A percentile compares a stretch with the other conserved stretches of the same genome.
phyloP scores from a whole-genome alignment of 2,113 vertebrate species.

The Octodon degus region DNA sequence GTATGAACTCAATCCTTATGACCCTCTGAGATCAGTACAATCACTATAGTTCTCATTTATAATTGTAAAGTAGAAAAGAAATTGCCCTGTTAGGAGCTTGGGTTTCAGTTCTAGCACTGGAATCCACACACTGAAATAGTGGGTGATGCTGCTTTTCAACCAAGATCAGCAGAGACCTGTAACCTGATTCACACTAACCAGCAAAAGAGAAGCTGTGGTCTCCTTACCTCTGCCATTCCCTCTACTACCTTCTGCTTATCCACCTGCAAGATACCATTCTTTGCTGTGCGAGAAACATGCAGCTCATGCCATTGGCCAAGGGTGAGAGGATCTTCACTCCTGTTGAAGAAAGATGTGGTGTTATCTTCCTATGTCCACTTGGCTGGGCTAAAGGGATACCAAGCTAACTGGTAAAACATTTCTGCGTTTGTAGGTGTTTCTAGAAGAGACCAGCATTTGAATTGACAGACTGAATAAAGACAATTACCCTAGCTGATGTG shows the following conservation, averaged over 20 bases:
- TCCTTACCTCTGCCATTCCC: conserved; percentile 93
- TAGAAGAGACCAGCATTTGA: background rate
- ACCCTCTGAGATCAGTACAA: background rate
- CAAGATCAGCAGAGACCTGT: background rate
- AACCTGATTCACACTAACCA: too few species aligned
- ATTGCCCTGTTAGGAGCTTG: background rate
- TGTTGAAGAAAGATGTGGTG: conserved; percentile 75
- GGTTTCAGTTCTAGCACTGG: background rate
- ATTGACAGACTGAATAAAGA: background rate
- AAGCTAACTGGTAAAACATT: background rate
- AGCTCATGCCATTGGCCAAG: conserved; percentile 94
- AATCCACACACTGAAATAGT: too few species aligned
- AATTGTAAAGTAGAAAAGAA: background rate
- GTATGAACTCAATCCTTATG: background rate
- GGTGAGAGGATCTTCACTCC: conserved; percentile 91
- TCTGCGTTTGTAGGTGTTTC: background rate
- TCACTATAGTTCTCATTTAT: background rate
- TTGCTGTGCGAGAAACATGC: conserved; percentile 94
- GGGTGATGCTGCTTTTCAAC: background rate
- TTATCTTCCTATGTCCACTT: background rate
- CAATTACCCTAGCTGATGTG: background rate
- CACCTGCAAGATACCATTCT: conserved; percentile 95
- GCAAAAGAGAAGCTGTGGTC: background rate
- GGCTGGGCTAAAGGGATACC: background rate
- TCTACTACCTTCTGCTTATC: conserved; percentile 92